phyloP scores from a whole-genome alignment of 2,888 invertebrate genomes.

The Phaonia tiefii region DNA sequence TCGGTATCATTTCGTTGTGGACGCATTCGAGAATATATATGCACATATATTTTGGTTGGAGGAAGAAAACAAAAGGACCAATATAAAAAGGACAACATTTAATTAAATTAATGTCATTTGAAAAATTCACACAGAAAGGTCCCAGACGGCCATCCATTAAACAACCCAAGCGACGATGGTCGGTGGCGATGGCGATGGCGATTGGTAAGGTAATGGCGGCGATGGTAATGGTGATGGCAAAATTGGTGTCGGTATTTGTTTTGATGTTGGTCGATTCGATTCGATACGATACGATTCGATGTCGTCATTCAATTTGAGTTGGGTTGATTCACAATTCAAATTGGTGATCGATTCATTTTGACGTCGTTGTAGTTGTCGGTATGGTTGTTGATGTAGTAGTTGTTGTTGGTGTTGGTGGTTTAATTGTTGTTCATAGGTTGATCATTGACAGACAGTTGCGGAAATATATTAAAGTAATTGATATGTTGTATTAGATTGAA shows the following conservation, averaged over 20 bases:
- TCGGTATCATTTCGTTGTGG: background rate
- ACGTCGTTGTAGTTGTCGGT: conserved; percentile 45
- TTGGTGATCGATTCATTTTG: conserved; percentile 36
- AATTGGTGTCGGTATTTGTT: conserved; percentile 33
- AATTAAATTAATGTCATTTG: conserved; percentile 57
- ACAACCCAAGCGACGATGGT: background rate
- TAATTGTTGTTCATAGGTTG: conserved; percentile 7
- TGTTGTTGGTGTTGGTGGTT: conserved; percentile 30
- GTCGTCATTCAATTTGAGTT: background rate
- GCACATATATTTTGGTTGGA: background rate
- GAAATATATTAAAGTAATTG: conserved; percentile 66
- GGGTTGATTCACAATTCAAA: background rate
- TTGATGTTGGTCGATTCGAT: conserved; percentile 39
- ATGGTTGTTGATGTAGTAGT: conserved; percentile 19
- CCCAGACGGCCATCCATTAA: conserved; percentile 46
- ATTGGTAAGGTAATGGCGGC: conserved; percentile 10
- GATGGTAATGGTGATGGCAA: background rate
- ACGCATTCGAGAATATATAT: conserved; percentile 31
- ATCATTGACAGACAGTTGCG: conserved; percentile 49
- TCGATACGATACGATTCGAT: conserved; percentile 5
- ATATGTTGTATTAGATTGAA: conserved; percentile 50
- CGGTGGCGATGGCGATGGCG: background rate
- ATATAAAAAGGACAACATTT: conserved; percentile 32
- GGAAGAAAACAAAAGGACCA: background rate
- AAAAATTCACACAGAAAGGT: conserved; percentile 23